phyloP scores from a whole-genome alignment of 2,888 invertebrate species.

The Osedax fenrisi region DNA sequence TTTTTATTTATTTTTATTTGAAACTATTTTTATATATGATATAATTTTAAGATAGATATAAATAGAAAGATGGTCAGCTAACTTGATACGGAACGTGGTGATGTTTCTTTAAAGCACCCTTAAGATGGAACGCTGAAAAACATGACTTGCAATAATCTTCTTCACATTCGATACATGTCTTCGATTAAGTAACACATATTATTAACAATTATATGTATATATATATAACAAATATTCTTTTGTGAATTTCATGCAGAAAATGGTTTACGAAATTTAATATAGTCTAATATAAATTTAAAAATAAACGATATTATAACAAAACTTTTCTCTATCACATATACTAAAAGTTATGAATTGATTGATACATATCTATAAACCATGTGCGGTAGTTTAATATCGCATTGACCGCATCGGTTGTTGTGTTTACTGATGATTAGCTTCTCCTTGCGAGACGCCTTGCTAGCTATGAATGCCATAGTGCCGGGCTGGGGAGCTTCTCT shows the following conservation, averaged over 20 bases:
- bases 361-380: no score
- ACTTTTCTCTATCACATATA: no score
- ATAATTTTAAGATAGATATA: neutral
- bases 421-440: neutral
- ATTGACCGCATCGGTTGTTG: constrained; percentile 48
- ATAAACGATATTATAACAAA: no score
- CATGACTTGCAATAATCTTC: constrained; percentile 50
- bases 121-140: constrained; percentile 49
- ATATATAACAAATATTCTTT: no score
- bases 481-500: constrained; percentile 38
- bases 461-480: constrained; percentile 44
- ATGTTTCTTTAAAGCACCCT: constrained; percentile 50
- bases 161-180: constrained; percentile 49
- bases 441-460: constrained; percentile 34
- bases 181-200: constrained; percentile 22
- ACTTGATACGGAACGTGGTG: constrained; percentile 47
- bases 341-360: no score
- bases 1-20: neutral
- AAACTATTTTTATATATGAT: no score
- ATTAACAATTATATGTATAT: neutral
- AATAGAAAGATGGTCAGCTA: constrained; percentile 29
- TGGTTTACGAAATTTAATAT: neutral
- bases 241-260: neutral
- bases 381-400: constrained; percentile 47
- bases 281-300: no score